Evolutionary conservation across 2,888 invertebrate species (phyloP), one percentile per base, ranked within the genome.

Genomic region (Drosophila bunnanda): DNA sequence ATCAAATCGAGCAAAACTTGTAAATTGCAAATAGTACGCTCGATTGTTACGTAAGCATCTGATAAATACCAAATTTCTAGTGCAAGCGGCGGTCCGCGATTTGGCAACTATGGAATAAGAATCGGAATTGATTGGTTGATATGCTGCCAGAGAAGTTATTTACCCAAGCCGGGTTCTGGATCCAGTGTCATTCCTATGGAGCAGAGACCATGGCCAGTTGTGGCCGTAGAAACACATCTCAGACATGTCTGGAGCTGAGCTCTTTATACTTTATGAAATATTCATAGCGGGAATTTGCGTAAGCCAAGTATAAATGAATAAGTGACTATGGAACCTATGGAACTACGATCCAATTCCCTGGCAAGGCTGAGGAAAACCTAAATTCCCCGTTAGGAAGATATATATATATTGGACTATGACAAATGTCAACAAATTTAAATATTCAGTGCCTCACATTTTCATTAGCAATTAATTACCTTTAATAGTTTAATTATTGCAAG

Each of bases 11-110:
- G 65, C 66, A 67, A 65, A 68, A 39, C 64, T 84, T 87, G 87
- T 67, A 76, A 76, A 80, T 80, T 46, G 64, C 64, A 64, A 64
- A 64, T 64, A 20, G 36, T 28, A 39, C 34, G 13, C 28, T 25
- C 48, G 28, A 30, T 15, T 3, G 65, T 83, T 83, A 82, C 88
- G 86, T 88, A 70, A 88, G 78, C 76, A 82, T 88, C 72, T 80
- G 46, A 80, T 85, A 78, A 79, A 83, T 83, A 82, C 77, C 67
- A 67, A 78, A 82, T 82, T 59, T 75, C 20, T 65, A 20, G 66
- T 62, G 34, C 58, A 65, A 58, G 54, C 56, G 43, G 39, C 17
- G 22, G 17, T 57, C 15, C 6, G 46, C 39, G 22, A 65, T 76
- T 74, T 71, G 62, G 76, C 65, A 73, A 78, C 58, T 36, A 22